Evolutionary conservation across 1,140 invertebrate genomes (phyloP).

Genomic region (Rhopalosiphum maidis): DNA sequence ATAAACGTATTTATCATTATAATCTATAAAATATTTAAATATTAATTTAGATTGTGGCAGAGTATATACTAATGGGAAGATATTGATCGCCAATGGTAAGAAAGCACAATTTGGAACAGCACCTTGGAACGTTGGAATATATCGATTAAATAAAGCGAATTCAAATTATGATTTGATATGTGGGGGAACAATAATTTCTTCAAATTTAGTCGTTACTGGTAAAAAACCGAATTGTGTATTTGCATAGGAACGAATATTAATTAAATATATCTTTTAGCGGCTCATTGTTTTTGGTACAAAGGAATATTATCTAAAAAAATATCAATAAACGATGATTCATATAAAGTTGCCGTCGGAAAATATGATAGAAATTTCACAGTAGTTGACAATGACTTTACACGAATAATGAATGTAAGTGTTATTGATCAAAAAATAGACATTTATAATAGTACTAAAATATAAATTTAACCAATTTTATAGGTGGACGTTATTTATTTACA

Average conservation of each 20-base stretch:
- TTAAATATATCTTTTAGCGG: not conserved
- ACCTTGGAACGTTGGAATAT: too few species aligned
- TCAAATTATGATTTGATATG: not conserved
- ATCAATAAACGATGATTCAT: not conserved
- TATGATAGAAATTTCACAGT: not conserved
- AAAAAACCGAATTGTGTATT: not conserved
- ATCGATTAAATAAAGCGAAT: too few species aligned
- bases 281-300: not conserved
- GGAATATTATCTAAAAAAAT: not conserved
- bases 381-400: not conserved
- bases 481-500: not conserved
- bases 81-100: too few species aligned
- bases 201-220: constrained; percentile 36
- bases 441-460: not conserved
- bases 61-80: too few species aligned
- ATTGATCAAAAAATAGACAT: too few species aligned
- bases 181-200: not conserved
- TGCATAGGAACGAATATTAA: too few species aligned
- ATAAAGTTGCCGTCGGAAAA: not conserved
- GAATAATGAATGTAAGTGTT: not conserved
- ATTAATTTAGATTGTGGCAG: too few species aligned
- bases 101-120: too few species aligned
- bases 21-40: too few species aligned
- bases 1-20: not conserved
- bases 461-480: not conserved